phyloP scores from a whole-genome alignment of 30 jellyfish, hydroid and myxozoan species.

The Turritopsis rubra region DNA sequence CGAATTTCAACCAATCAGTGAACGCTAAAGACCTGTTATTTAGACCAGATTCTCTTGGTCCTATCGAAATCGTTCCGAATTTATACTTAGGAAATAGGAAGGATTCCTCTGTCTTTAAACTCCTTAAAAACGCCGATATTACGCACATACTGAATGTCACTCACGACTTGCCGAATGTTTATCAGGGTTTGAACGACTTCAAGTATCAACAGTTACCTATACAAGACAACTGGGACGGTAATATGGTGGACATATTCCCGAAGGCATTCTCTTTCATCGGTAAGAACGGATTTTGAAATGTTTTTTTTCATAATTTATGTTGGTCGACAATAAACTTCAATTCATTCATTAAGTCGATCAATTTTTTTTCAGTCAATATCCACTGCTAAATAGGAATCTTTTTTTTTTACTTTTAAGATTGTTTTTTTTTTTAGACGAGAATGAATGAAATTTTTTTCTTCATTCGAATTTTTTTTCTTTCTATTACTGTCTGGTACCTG shows the following conservation, averaged over 20 bases:
- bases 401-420: background rate
- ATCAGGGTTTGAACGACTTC: constrained; percentile 34
- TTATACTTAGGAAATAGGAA: constrained; percentile 72
- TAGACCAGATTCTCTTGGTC: constrained; percentile 85
- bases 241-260: constrained; percentile 61
- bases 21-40: constrained; percentile 64
- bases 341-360: no score
- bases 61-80: constrained; percentile 71
- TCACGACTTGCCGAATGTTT: constrained; percentile 85
- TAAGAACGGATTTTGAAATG: constrained; percentile 22
- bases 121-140: constrained; percentile 41
- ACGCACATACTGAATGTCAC: constrained; percentile 80
- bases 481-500: background rate
- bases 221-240: constrained; percentile 92
- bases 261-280: constrained; percentile 89
- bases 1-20: constrained; percentile 35
- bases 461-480: background rate
- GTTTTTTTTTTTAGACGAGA: background rate
- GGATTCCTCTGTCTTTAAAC: constrained; percentile 52
- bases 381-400: no score
- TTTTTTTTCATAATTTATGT: background rate
- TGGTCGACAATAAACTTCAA: background rate
- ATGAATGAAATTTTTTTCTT: background rate
- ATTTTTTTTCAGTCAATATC: no score
- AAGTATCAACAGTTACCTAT: constrained; percentile 72